phyloP scores from a whole-genome alignment of 2,113 vertebrate genomes.

The Pachyramphus minor region DNA sequence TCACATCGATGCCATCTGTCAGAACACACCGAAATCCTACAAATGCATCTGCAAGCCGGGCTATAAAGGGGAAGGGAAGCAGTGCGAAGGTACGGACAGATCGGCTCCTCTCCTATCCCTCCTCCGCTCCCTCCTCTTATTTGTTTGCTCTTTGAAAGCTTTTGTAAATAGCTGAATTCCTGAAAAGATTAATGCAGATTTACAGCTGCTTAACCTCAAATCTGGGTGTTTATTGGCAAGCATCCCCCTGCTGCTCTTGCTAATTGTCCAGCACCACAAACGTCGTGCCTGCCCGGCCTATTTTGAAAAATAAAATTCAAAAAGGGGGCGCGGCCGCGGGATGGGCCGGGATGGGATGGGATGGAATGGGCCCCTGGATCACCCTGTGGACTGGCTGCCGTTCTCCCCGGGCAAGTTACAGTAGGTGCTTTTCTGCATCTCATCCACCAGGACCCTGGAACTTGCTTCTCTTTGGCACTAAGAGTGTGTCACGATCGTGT shows the following conservation, averaged over 20 bases:
- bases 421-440: background rate
- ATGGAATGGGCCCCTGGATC: background rate
- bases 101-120: background rate
- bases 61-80: constrained; percentile 92
- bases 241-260: constrained; percentile 34
- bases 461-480: background rate
- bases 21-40: constrained; percentile 93
- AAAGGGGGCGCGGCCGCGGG: background rate
- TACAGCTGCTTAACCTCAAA: constrained; percentile 43
- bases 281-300: background rate
- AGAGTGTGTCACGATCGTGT: accelerated
- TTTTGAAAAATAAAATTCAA: background rate
- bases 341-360: background rate
- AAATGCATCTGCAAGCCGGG: constrained; percentile 97
- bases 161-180: constrained; percentile 72
- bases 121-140: background rate
- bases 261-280: background rate
- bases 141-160: constrained; percentile 66
- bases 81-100: constrained; percentile 89
- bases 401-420: background rate
- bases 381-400: background rate
- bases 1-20: constrained; percentile 96
- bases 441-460: accelerated
- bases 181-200: constrained; percentile 69
- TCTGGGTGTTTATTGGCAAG: constrained; percentile 35